Conservation (phyloP, 2,797 vertebrate species). For the Falco concolor region DNA sequence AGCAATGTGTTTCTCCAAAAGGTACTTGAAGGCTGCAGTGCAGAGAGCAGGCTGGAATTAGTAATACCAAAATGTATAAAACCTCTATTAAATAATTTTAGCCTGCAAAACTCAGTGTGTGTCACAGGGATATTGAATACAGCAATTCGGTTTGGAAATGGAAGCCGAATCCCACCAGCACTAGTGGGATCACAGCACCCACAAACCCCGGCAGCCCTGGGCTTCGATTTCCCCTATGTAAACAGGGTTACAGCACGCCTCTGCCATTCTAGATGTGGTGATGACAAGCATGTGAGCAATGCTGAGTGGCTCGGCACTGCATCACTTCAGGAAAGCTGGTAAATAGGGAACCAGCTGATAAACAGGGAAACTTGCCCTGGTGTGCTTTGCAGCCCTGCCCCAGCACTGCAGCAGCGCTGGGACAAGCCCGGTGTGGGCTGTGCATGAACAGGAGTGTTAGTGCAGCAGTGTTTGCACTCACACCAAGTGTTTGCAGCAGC, state of each 20-base stretch:
- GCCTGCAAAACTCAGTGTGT: background rate
- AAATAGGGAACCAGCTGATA: background rate
- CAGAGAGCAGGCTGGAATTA: background rate
- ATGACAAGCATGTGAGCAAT: background rate
- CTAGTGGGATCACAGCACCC: background rate
- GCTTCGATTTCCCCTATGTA: background rate
- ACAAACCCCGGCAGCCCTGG: background rate
- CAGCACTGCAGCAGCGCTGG: background rate
- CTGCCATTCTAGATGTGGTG: background rate
- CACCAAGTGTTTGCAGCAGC: background rate
- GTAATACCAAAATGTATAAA: background rate
- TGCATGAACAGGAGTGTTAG: background rate
- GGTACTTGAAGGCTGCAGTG: background rate
- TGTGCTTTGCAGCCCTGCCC: background rate
- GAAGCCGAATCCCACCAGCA: background rate
- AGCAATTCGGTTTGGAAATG: background rate
- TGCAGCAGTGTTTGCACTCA: background rate
- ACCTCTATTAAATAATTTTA: background rate
- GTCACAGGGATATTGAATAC: background rate
- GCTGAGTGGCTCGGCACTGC: background rate
- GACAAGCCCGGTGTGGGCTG: fast-evolving
- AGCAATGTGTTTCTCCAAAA: background rate
- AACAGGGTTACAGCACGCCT: background rate
- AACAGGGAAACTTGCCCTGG: background rate
- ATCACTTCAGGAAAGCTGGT: background rate